phyloP scores from a whole-genome alignment of 2,113 vertebrate genomes.

The Oenanthe melanoleuca region DNA sequence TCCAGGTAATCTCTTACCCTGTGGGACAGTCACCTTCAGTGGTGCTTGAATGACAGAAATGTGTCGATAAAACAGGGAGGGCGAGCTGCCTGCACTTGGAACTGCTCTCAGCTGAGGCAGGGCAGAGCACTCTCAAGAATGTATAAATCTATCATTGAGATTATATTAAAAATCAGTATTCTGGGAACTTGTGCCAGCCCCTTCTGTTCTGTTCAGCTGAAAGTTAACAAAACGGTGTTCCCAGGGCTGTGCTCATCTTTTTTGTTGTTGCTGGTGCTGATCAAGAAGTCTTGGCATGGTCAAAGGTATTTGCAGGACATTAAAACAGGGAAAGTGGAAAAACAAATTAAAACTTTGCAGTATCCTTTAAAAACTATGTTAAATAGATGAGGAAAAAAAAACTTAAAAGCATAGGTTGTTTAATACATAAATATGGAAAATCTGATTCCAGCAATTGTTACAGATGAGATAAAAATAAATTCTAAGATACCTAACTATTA shows the following conservation, averaged over 20 bases:
- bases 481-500: conserved; percentile 30
- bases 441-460: conserved; percentile 1
- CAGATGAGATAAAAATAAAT: conserved; percentile 53
- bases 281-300: conserved; percentile 36
- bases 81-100: neutral
- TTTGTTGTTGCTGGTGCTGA: conserved; percentile 40
- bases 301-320: conserved; percentile 57
- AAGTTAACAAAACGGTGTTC: conserved; percentile 4
- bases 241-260: neutral
- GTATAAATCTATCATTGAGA: neutral
- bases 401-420: conserved; percentile 55
- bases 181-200: neutral
- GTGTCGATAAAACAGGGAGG: neutral
- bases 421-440: conserved; percentile 66
- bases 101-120: neutral
- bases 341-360: conserved; percentile 52
- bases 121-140: neutral
- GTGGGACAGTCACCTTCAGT: fast-evolving
- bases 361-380: conserved; percentile 39
- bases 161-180: neutral
- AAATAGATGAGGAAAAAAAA: conserved; percentile 24
- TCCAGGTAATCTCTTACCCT: fast-evolving
- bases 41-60: neutral
- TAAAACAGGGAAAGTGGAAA: conserved; percentile 62
- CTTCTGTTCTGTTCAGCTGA: neutral